Evolutionary conservation across 2,113 vertebrate species (phyloP), one percentile per base, ranked within the genome.

Genomic region (Caloenas nicobarica): DNA sequence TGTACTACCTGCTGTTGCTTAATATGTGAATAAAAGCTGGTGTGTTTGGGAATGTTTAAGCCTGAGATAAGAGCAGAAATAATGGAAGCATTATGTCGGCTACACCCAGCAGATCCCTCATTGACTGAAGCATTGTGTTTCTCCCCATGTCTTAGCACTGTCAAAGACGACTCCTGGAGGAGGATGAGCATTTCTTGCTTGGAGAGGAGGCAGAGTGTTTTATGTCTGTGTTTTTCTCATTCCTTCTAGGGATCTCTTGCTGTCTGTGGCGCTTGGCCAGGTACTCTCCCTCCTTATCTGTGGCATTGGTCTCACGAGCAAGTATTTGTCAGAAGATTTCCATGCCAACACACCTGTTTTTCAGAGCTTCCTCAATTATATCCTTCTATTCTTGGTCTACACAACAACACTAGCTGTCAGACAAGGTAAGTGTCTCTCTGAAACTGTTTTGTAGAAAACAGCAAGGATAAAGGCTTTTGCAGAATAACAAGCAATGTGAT

Each of bases 341-440:
- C 99, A 99, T 46, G 99, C 99, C 96, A 99, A 99, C 95, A 99
- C 99, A 8, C 99, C 99, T 9, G 98, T 99, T 95, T 99, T 99
- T 96, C 99, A 99, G 98, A 99, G 99, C 98, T 99, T 99, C 94
- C 99, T 99, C 94, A 99, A 99, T 98, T 99, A 99, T 93, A 99
- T 99, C 95, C 98, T 99, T 73, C 98, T 99, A 46, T 99, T 99
- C 96, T 97, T 99, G 98, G 99, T 99, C 93, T 99, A 99, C 97
- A 99, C 99, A 28, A 99, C 99, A 65, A 99, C 99, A 23, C 96
- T 99, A 86, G 99, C 99, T 16, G 99, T 99, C 89, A 98, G 99
- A 95, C 99, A 99, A 99, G 99, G 99, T 99, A 98, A 98, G 98
- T 87, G 28, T 9, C 42, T 77, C 65, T 91, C 62, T 93, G 58